Percentiles rank a stretch among this genome's conserved stretches.
Evolutionary conservation across 2,888 invertebrate species (phyloP).

Genomic region (Bedellia somnulentella): DNA sequence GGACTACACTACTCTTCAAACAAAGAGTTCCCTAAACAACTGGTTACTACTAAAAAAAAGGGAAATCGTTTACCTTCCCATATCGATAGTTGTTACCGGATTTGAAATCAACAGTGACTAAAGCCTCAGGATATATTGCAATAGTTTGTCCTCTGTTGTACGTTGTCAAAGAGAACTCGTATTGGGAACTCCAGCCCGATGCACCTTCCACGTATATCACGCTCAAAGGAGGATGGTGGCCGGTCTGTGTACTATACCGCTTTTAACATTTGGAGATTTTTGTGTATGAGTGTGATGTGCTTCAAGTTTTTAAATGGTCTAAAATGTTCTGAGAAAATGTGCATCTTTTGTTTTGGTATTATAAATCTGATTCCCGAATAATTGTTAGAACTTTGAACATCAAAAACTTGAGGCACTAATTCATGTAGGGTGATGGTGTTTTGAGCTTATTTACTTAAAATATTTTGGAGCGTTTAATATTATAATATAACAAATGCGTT

Average conservation of each 20-base stretch:
- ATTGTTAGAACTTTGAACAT: too few relatives aligned
- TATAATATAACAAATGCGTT: too few relatives aligned
- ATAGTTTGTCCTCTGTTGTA: slow-evolving; percentile 95
- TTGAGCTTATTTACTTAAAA: too few relatives aligned
- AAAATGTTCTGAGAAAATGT: too few relatives aligned
- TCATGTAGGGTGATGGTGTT: too few relatives aligned
- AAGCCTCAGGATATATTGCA: slow-evolving; percentile 67
- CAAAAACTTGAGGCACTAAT: too few relatives aligned
- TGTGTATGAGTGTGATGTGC: too few relatives aligned
- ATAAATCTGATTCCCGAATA: too few relatives aligned
- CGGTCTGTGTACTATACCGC: slow-evolving; percentile 67
- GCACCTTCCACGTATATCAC: slow-evolving; percentile 87
- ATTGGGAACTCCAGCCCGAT: slow-evolving; percentile 79
- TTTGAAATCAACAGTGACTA: slow-evolving; percentile 59
- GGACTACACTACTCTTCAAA: not conserved
- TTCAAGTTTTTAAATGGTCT: too few relatives aligned
- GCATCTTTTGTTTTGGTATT: too few relatives aligned
- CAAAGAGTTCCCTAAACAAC: not conserved
- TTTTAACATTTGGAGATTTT: too few relatives aligned
- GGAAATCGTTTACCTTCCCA: slow-evolving; percentile 63
- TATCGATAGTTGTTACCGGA: slow-evolving; percentile 84
- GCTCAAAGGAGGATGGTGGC: slow-evolving; percentile 94
- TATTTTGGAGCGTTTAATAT: too few relatives aligned
- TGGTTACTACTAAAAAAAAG: not conserved
- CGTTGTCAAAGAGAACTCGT: slow-evolving; percentile 90